phyloP scores from a whole-genome alignment of 2,113 vertebrate species.

The Solenodon paradoxus region DNA sequence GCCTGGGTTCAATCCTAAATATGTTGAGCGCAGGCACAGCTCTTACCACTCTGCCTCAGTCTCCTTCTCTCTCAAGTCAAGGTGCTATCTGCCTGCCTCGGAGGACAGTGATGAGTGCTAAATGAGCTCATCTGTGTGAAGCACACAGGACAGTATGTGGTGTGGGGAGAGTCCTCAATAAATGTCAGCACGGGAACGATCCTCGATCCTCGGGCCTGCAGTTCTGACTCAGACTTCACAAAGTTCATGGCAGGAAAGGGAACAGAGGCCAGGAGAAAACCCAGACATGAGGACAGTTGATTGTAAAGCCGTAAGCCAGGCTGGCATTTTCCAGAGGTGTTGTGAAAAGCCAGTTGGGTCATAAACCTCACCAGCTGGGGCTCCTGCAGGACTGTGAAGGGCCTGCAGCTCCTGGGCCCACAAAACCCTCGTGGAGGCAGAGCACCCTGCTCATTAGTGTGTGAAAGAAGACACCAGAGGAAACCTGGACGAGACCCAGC shows the following conservation, averaged over 20 bases:
- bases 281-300: background rate
- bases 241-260: constrained; percentile 9
- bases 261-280: background rate
- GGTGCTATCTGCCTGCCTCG: background rate
- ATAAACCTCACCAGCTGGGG: background rate
- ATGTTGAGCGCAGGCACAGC: background rate
- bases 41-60: background rate
- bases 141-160: background rate
- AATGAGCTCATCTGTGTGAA: background rate
- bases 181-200: background rate
- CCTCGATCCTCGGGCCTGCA: background rate
- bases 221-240: constrained; percentile 19
- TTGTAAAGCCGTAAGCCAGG: constrained; percentile 48
- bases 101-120: background rate
- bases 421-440: background rate
- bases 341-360: background rate
- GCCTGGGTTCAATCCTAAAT: background rate
- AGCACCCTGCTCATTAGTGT: background rate
- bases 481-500: background rate
- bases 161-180: background rate
- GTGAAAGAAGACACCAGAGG: background rate
- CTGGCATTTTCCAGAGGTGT: constrained; percentile 14
- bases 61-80: constrained; percentile 13
- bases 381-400: constrained; percentile 5
- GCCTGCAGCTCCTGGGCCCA: background rate